Evolutionary conservation across 2,888 invertebrate genomes (phyloP), one percentile per base, ranked within the genome.

Genomic region (Synanthedon tipuliformis): DNA sequence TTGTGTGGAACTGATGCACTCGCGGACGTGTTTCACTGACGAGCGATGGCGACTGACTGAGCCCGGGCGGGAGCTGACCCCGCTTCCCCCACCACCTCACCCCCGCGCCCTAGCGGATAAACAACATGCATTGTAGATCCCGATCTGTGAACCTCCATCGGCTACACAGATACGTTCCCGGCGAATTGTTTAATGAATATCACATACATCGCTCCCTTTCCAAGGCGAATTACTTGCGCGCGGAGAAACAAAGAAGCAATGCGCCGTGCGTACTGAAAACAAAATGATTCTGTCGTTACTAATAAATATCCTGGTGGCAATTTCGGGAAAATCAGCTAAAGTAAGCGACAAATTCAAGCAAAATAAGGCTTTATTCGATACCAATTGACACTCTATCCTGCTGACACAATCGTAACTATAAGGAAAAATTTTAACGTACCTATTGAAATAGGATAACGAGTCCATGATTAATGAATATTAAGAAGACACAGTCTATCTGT

Each of bases 111-210:
- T 69, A 69, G 72, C 81, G 85, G 84, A 85, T 85, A 86, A 86
- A 85, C 86, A 85, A 85, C 85, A 73, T 86, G 86, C 86, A 86
- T 81, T 83, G 85, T 85, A 80, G 82, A 75, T 81, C 78, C 78
- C 34, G 81, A 79, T 81, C 84, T 77, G 73, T 75, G 75, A 70
- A 74, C 76, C 76, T 73, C 73, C 66, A 69, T 65, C 68, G 59
- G 59, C 65, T 65, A 68, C 73, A 73, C 69, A 18, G 16, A 16
- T 49, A 49, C 49, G 18, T 49, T 18, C 16, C 49, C 62, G 57
- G 52, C 71, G 73, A 70, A 45, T 45, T 13, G 15, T 15, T 11
- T 12, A 45, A 13, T 45, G 15, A 45, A 12, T 45, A 15, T 49
- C 49, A 49, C 49, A 16, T 49, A 49, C 49, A 49, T 16, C 16